Conservation (phyloP, 2,888 invertebrate genomes). For the Yponomeuta evonymella region DNA sequence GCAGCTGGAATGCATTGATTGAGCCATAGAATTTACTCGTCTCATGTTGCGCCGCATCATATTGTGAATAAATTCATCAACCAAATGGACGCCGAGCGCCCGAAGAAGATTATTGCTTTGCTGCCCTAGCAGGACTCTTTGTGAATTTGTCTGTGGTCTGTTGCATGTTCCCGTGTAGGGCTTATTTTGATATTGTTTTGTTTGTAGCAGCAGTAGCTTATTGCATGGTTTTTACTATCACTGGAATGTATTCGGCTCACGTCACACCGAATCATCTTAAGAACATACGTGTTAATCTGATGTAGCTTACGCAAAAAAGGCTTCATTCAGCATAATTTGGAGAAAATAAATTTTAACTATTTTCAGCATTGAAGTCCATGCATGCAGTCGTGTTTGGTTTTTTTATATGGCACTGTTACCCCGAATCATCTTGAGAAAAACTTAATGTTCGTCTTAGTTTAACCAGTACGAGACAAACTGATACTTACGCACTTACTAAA, state of each 20-base stretch:
- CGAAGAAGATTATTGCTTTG: constrained; percentile 66
- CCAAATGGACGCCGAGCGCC: constrained; percentile 61
- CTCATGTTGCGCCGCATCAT: constrained; percentile 45
- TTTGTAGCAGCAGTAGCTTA: background rate
- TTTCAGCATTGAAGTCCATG: background rate
- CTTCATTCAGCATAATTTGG: too few species aligned
- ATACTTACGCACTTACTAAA: too few species aligned
- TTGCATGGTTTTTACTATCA: too few species aligned
- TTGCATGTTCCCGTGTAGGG: background rate
- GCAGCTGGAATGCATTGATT: background rate
- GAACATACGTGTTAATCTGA: too few species aligned
- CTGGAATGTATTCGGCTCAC: too few species aligned
- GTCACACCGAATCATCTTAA: too few species aligned
- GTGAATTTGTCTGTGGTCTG: too few species aligned
- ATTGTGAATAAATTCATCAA: constrained; percentile 96
- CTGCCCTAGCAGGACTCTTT: constrained; percentile 34
- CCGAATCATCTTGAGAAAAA: background rate
- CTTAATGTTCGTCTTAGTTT: too few species aligned
- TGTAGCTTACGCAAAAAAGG: too few species aligned
- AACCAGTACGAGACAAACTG: too few species aligned
- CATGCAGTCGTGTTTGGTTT: background rate
- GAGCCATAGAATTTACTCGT: background rate
- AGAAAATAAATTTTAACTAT: background rate
- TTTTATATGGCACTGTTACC: background rate
- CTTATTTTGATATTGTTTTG: background rate